Conservation (phyloP, 2,797 vertebrate species). For the Glyptemys insculpta region DNA sequence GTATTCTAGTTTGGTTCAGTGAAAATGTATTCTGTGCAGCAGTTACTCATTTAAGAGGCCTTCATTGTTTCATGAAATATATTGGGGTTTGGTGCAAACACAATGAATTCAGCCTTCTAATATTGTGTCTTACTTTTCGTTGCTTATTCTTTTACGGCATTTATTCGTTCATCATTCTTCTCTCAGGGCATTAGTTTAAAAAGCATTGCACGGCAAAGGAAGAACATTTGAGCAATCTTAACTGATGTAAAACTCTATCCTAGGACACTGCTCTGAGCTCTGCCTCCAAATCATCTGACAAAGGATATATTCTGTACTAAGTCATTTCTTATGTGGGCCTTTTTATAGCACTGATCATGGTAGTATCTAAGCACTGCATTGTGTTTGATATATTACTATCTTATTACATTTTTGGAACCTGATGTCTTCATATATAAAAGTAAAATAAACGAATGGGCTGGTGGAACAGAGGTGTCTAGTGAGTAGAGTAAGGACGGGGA, state of each 20-base stretch:
- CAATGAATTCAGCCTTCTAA: constrained; percentile 69
- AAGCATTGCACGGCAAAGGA: constrained; percentile 54
- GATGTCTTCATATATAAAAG: not conserved
- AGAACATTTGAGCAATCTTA: constrained; percentile 64
- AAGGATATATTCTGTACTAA: constrained; percentile 64
- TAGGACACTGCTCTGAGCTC: constrained; percentile 46
- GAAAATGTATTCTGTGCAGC: constrained; percentile 70
- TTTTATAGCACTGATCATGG: constrained; percentile 15
- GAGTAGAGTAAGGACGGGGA: not conserved
- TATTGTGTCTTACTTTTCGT: constrained; percentile 60
- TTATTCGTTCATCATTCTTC: constrained; percentile 59
- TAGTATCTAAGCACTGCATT: not conserved
- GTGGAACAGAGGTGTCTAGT: not conserved
- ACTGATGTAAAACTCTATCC: constrained; percentile 61
- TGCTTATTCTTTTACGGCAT: constrained; percentile 54
- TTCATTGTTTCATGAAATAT: constrained; percentile 72
- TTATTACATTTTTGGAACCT: not conserved
- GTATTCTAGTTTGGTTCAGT: constrained; percentile 57
- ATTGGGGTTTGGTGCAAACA: constrained; percentile 73
- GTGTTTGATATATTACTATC: constrained; percentile 14
- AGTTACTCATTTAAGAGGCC: constrained; percentile 61
- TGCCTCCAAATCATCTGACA: constrained; percentile 66
- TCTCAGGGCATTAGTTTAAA: constrained; percentile 52
- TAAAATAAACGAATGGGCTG: not conserved
- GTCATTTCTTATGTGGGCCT: constrained; percentile 49